Evolutionary conservation across 1,140 invertebrate genomes (phyloP).

Genomic region (Zelostemma sp.): DNA sequence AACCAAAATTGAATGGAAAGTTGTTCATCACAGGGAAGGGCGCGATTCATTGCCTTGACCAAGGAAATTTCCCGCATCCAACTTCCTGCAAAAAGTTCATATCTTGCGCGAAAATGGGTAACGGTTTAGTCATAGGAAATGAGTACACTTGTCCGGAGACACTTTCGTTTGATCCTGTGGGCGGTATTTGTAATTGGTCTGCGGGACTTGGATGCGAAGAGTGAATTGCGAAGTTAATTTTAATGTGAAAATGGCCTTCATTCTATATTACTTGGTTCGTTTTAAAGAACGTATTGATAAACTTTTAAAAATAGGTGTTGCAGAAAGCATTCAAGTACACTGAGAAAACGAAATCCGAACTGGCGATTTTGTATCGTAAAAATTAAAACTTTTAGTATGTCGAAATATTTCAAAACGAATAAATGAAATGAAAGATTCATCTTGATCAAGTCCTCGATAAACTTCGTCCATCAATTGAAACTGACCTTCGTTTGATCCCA

Average conservation of each 20-base stretch:
- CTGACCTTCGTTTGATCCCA: too few relatives aligned
- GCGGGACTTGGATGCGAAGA: slow-evolving; percentile 81
- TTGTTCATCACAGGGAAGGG: slow-evolving; percentile 72
- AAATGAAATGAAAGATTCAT: too few relatives aligned
- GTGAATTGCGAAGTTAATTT: slow-evolving; percentile 34
- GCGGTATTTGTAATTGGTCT: slow-evolving; percentile 91
- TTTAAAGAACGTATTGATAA: too few relatives aligned
- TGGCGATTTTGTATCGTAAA: too few relatives aligned
- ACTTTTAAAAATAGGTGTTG: too few relatives aligned
- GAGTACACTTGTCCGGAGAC: slow-evolving; percentile 89
- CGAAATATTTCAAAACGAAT: too few relatives aligned
- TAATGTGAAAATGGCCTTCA: not conserved
- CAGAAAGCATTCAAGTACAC: too few relatives aligned
- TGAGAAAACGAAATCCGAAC: too few relatives aligned
- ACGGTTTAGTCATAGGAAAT: slow-evolving; percentile 81
- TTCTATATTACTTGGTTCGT: too few relatives aligned
- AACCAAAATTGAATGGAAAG: slow-evolving; percentile 72
- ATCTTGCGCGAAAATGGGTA: slow-evolving; percentile 85
- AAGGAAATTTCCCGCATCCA: slow-evolving; percentile 90
- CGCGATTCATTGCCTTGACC: slow-evolving; percentile 83
- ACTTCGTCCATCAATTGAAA: too few relatives aligned
- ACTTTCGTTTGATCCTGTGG: slow-evolving; percentile 87
- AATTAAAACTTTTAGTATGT: too few relatives aligned
- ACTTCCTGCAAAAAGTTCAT: slow-evolving; percentile 90
- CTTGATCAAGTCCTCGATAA: too few relatives aligned